Percentiles rank a stretch among this genome's conserved stretches.
phyloP scores from a whole-genome alignment of 2,797 vertebrate species.

The Ambastaia sidthimunki region DNA sequence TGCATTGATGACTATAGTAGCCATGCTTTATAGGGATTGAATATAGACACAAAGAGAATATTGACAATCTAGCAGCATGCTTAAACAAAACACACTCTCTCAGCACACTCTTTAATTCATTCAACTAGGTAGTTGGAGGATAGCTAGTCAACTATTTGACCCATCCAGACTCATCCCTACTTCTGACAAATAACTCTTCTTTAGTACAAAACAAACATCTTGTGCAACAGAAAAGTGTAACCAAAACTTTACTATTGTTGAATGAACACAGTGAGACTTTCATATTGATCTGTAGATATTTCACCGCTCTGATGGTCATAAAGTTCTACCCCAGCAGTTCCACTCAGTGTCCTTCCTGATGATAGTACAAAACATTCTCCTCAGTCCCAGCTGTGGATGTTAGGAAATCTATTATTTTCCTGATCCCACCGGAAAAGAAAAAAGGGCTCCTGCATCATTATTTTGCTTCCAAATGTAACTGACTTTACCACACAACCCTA shows the following conservation, averaged over 20 bases:
- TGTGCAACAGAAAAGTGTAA: not conserved
- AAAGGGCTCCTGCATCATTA: conserved; percentile 93
- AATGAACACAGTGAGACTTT: not conserved
- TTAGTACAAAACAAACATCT: not conserved
- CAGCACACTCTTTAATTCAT: no score
- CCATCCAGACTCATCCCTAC: not conserved
- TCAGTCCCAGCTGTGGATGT: conserved; percentile 84
- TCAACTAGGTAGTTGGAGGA: no score
- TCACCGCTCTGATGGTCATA: conserved; percentile 55
- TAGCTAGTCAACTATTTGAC: no score
- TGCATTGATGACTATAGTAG: not conserved
- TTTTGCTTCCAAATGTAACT: conserved; percentile 97
- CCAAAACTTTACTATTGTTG: not conserved
- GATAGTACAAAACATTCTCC: conserved; percentile 77
- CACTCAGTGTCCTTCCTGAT: conserved; percentile 83
- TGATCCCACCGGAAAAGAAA: conserved; percentile 80
- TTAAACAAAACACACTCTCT: no score
- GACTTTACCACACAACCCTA: conserved; percentile 90
- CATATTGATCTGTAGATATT: conserved; percentile 54
- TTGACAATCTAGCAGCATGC: not conserved
- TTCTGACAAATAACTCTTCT: not conserved
- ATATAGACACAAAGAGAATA: not conserved
- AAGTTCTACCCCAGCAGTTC: conserved; percentile 78
- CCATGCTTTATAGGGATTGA: not conserved
- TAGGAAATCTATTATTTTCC: conserved; percentile 91